Evolutionary conservation across 2,888 invertebrate genomes (phyloP).

Genomic region (Xestobium rufovillosum): DNA sequence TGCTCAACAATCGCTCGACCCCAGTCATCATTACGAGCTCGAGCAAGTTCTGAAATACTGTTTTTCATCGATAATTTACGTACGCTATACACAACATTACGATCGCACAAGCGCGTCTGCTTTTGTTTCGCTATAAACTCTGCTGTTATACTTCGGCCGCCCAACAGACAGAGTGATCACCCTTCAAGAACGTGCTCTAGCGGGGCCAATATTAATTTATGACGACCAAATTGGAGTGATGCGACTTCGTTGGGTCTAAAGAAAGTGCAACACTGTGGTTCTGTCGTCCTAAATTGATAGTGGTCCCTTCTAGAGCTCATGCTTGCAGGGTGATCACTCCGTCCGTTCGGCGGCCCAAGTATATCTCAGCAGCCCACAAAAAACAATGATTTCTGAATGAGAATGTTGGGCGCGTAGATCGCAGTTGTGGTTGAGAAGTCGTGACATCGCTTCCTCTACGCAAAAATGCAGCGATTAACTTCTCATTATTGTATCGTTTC

Average conservation of each 20-base stretch:
- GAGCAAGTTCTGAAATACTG: slow-evolving; percentile 20
- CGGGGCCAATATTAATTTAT: too few species aligned
- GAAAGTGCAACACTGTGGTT: too few species aligned
- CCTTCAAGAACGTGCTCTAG: too few species aligned
- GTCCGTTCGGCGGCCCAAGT: too few species aligned
- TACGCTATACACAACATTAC: slow-evolving; percentile 20
- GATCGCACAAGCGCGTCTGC: slow-evolving; percentile 14
- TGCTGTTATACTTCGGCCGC: too few species aligned
- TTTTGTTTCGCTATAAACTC: slow-evolving; percentile 18
- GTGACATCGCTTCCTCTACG: slow-evolving; percentile 7
- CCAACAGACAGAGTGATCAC: too few species aligned
- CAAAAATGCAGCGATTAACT: slow-evolving; percentile 9
- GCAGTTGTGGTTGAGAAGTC: too few species aligned
- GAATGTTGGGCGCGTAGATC: slow-evolving; percentile 13
- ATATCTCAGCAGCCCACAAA: slow-evolving; percentile 16
- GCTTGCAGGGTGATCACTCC: too few species aligned
- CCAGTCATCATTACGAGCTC: slow-evolving; percentile 18
- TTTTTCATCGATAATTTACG: slow-evolving; percentile 22
- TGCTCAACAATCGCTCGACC: slow-evolving; percentile 12
- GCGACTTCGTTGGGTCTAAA: too few species aligned
- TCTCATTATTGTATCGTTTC: slow-evolving; percentile 16
- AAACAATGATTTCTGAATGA: slow-evolving; percentile 18
- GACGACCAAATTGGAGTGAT: too few species aligned
- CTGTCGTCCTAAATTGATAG: too few species aligned
- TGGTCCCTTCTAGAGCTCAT: too few species aligned